Evolutionary conservation across 1,140 invertebrate species (phyloP), one percentile per base, ranked within the genome.

Genomic region (Halictus rubicundus): DNA sequence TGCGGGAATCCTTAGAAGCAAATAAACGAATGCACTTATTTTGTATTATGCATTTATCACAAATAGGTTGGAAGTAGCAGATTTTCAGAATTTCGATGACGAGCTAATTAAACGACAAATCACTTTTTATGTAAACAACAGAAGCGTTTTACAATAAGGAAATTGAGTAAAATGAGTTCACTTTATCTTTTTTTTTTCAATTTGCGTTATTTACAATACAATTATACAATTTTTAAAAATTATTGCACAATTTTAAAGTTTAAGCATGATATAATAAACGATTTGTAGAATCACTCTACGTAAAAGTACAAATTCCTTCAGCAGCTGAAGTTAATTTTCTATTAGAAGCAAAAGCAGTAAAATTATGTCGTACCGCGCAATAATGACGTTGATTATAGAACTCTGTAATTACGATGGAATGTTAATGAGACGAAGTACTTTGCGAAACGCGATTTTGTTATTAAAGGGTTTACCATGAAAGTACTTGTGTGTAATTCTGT

Each of bases 1-100:
- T 19, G n/a, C 63, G 16, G 39, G 57, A 39, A 66, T 68, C 63
- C 14, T 39, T 66, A 57, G 32, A 68, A 3, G 27, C 21, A n/a
- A 2, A 23, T 59, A 52, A 61, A 16, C 9, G 9, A 46, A 39
- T 60, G 61, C 16, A 37, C 46, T 63, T 60, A 27, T 39, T 10
- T 65, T 54, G 61, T 52, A 59, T 63, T 42, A 21, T 70, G 75
- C 75, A 78, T 78, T 78, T 78, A 78, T 52, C 42, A n/a, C 63
- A 37, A 9, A 46, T 32, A 61, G 39, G 27, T 69, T n/a, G n/a
- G n/a, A n/a, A n/a, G n/a, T n/a, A n/a, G n/a, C n/a, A n/a, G n/a
- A n/a, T n/a, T n/a, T n/a, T n/a, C n/a, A n/a, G n/a, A n/a, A n/a
- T n/a, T n/a, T n/a, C n/a, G n/a, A n/a, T n/a, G n/a, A n/a, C 74